Percentiles rank a stretch among this genome's conserved stretches.
These are phyloP conservation scores for Periparus ater DNA, from an alignment of 2,797 vertebrate genomes.

Conservation along the genomic window DNA sequence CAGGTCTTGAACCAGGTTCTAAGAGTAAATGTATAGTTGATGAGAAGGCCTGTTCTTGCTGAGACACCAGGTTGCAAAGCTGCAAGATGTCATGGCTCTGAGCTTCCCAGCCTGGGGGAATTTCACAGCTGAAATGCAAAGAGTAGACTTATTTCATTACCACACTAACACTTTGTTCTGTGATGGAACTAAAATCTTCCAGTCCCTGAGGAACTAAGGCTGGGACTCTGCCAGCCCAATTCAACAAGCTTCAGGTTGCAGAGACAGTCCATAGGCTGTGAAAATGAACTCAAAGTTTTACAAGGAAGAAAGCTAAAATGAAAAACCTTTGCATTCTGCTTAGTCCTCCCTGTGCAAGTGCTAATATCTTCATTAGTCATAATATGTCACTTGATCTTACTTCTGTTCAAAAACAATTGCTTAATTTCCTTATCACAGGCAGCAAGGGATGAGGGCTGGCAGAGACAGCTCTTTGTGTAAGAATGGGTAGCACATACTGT, in stretches of 20 bases:
- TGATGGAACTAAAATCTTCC: neutral
- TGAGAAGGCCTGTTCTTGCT: neutral
- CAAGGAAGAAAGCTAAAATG: neutral
- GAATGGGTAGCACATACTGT: neutral
- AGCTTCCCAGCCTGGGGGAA: neutral
- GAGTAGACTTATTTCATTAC: neutral
- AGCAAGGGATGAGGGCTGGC: neutral
- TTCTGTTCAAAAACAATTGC: neutral
- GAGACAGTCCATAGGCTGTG: neutral
- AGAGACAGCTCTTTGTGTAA: neutral
- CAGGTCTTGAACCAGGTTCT: neutral
- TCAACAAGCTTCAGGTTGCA: neutral
- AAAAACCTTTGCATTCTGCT: neutral
- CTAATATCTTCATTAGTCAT: constrained; percentile 22
- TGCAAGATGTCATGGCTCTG: neutral
- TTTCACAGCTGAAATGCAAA: neutral
- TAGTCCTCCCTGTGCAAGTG: neutral
- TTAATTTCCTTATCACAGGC: constrained; percentile 1
- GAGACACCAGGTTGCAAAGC: neutral
- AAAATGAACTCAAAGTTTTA: neutral
- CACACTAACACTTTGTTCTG: neutral
- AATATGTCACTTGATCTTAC: neutral
- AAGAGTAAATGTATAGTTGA: neutral
- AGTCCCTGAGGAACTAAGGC: rapidly evolving
- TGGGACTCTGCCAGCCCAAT: neutral